A percentile compares a stretch with the other conserved stretches of the same genome.
These are phyloP conservation scores for Paratrypauchen microcephalus DNA, from an alignment of 2,797 vertebrate genomes.

Conservation along the genomic window DNA sequence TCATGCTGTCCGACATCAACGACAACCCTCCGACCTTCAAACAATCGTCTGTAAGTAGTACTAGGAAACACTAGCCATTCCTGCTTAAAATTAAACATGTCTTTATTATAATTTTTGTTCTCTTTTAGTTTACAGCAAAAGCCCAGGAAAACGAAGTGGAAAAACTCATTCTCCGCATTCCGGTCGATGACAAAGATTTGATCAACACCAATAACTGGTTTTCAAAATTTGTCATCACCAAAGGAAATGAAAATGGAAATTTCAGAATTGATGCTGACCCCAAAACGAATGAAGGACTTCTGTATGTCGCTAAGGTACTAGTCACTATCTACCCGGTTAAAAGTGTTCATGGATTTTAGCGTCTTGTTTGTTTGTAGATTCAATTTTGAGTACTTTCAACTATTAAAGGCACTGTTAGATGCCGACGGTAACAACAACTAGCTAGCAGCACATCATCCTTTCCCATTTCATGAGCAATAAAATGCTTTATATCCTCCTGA, in stretches of 20 bases:
- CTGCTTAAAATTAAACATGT: not conserved
- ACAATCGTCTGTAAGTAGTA: slow-evolving; percentile 78
- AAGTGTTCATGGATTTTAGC: not conserved
- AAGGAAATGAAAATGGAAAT: slow-evolving; percentile 83
- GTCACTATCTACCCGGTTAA: not conserved
- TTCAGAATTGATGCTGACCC: slow-evolving; percentile 85
- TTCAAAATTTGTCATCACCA: slow-evolving; percentile 79
- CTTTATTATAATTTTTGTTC: not conserved
- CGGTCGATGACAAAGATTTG: slow-evolving; percentile 82
- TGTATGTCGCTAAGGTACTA: slow-evolving; percentile 83
- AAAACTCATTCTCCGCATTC: slow-evolving; percentile 80
- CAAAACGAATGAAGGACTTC: slow-evolving; percentile 83
- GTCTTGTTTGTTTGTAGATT: not conserved
- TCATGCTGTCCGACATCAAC: slow-evolving; percentile 82
- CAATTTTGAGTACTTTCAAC: not conserved
- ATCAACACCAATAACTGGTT: slow-evolving; percentile 76
- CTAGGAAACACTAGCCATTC: not conserved
- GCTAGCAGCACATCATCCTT: too few species aligned
- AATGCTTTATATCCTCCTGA: too few species aligned
- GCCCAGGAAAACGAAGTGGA: slow-evolving; percentile 81
- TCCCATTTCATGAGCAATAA: too few species aligned
- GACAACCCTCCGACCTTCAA: slow-evolving; percentile 84
- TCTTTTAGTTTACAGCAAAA: slow-evolving; percentile 71
- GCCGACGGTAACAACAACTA: too few species aligned
- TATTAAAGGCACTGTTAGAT: too few species aligned